Base-by-base conservation (phyloP, 2,797 vertebrate species). In the Gallinago solitaria region DNA sequence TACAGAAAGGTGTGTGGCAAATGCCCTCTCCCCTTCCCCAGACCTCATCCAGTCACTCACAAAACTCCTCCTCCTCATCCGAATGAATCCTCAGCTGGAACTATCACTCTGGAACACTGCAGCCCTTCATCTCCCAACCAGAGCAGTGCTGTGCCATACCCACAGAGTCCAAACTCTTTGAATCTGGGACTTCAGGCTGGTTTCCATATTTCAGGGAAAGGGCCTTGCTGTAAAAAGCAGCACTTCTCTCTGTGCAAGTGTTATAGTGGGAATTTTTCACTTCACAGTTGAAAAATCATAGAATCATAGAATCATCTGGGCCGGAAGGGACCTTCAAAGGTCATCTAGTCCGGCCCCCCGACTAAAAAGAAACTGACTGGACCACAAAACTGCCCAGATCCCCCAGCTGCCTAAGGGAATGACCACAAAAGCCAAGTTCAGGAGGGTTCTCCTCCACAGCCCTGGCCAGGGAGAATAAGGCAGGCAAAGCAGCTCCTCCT, bases 1-100 rank as follows among this genome's bases (percentile, higher is more conserved):
- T 48, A 33, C 39, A 65, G 59, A 59, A 65, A 51, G 0, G 0
- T 0, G 0, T 4, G 8, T 2, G 11, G 15, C 33, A 54, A 60
- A 41, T 1, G 4, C 35, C 17, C 25, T 41, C 33, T 64, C 4
- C 13, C 43, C 9, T 30, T 80, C 5, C 13, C 33, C 12, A 15
- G 28, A 27, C 39, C 24, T 64, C 73, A 39, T 51, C 54, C 16
- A n/a, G 13, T 3, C 12, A 3, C n/a, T 19, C 18, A 2, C 2
- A 50, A 37, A 51, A 28, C 35, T 45, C 33, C 16, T 51, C 17
- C 39, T 51, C 35, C 75, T 56, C 23, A 32, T 28, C 27, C 9
- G 4, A 48, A 21, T 33, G 27, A 61, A 32, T 21, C 41, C 12
- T 81, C 32, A 33, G 13, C 30, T 75, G 48, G 19, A 90, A 81